Evolutionary conservation across 2,888 invertebrate genomes (phyloP), one percentile per base, ranked within the genome.

Genomic region (Athrips mouffetella): DNA sequence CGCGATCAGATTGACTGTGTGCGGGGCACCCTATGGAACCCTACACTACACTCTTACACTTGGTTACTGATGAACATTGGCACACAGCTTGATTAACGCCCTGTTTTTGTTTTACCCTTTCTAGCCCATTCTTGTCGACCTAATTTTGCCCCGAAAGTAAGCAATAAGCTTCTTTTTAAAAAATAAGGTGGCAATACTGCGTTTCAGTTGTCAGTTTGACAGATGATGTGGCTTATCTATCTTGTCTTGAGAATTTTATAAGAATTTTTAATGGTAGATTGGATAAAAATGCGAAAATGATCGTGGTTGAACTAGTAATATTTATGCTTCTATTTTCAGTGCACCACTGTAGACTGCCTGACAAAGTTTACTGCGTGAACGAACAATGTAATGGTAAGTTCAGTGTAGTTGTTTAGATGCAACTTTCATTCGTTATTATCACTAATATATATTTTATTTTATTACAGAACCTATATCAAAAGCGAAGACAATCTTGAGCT

Each of bases 341-440:
- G 50, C 71, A 72, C 58, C 66, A 80, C 50, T 79, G 88, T 68
- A 77, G 84, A 78, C 81, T 91, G 65, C 92, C 94, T 48, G 91
- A 93, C 71, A 91, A 91, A 79, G 90, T 93, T 66, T 81, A 90
- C 69, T 95, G 95, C 89, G 92, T 87, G 61, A 92, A 94, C 83
- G 78, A 88, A 74, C 79, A 91, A 71, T 95, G 95, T 79, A 89
- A 89, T 79, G 90, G 95, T 95, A 86, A 80, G 79, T 73, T 57
- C 37, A 16, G 41, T 47, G 48, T 47, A 48, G 50, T 60, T 73
- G 62, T 67, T 70, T 60, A 62, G 58, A 48, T 60, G 49, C 61
- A 58, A 67, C 67, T 66, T 70, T 68, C 61, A 64, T 64, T 55
- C 57, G 53, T 52, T 52, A 57, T 29, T 37, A 31, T 59, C 42